A percentile compares a stretch with the other conserved stretches of the same genome.
Conservation (phyloP, 2,113 vertebrate species). For the Odocoileus hemionus region DNA sequence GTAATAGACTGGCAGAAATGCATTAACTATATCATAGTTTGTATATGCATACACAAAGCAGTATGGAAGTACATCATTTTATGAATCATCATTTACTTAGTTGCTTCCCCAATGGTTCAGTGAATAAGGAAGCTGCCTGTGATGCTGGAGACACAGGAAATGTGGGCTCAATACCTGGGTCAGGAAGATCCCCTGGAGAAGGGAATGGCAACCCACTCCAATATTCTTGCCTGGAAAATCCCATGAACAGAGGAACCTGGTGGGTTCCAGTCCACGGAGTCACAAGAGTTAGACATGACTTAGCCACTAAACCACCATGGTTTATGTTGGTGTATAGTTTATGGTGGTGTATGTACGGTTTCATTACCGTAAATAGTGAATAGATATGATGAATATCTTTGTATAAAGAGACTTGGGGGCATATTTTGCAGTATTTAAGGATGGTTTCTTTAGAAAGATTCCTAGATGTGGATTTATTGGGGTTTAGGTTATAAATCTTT, state of each 20-base stretch:
- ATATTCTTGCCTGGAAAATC: neutral
- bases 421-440: neutral
- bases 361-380: neutral
- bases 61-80: neutral
- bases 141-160: neutral
- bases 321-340: neutral
- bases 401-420: neutral
- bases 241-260: neutral
- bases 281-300: neutral
- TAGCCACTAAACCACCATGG: neutral
- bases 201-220: neutral
- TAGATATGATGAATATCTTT: neutral
- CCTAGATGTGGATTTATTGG: neutral
- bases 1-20: neutral
- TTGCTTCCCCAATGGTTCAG: neutral
- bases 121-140: neutral
- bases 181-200: neutral
- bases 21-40: neutral
- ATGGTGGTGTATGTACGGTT: neutral
- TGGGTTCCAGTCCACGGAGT: neutral
- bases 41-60: neutral
- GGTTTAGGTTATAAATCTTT: neutral
- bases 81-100: neutral
- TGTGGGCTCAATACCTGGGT: neutral
- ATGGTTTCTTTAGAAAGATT: neutral